These are phyloP conservation scores for Eristalinus sepulchralis DNA, from an alignment of 2,888 invertebrate genomes.

Conservation along the genomic window DNA sequence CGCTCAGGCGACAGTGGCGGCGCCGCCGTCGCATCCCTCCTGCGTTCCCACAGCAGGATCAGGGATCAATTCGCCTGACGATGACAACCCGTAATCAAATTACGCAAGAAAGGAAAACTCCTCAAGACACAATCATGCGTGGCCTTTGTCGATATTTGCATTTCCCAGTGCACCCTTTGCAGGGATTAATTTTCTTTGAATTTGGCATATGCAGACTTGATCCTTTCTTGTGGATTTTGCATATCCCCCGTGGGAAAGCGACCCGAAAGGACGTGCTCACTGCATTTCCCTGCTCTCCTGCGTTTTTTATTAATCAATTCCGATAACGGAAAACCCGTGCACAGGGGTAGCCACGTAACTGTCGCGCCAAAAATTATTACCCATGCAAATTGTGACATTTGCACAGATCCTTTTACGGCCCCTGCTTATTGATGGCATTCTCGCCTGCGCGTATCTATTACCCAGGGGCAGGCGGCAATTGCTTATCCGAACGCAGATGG, in stretches of 20 bases:
- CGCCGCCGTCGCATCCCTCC: background rate
- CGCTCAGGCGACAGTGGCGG: background rate
- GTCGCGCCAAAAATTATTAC: conserved; percentile 62
- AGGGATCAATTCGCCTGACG: background rate
- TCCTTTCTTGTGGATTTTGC: conserved; percentile 52
- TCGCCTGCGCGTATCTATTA: conserved; percentile 22
- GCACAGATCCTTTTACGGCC: conserved; percentile 19
- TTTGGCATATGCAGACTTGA: conserved; percentile 44
- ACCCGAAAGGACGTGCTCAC: conserved; percentile 18
- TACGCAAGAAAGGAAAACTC: conserved; percentile 10
- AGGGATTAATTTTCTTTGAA: conserved; percentile 65
- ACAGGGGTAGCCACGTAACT: conserved; percentile 28
- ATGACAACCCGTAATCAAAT: conserved; percentile 52
- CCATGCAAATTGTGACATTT: conserved; percentile 69
- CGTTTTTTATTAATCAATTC: conserved; percentile 38
- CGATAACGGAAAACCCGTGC: conserved; percentile 18
- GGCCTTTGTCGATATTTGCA: conserved; percentile 52
- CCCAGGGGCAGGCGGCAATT: conserved; percentile 9
- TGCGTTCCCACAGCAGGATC: conserved; percentile 5
- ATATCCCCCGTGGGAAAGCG: conserved; percentile 60
- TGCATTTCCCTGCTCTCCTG: background rate
- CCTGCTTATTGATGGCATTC: conserved; percentile 31
- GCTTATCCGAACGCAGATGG: conserved; percentile 27
- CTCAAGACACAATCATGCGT: conserved; percentile 1
- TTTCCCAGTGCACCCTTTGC: conserved; percentile 56